phyloP scores from a whole-genome alignment of 2,888 invertebrate genomes.

The Drosophila neotestacea region DNA sequence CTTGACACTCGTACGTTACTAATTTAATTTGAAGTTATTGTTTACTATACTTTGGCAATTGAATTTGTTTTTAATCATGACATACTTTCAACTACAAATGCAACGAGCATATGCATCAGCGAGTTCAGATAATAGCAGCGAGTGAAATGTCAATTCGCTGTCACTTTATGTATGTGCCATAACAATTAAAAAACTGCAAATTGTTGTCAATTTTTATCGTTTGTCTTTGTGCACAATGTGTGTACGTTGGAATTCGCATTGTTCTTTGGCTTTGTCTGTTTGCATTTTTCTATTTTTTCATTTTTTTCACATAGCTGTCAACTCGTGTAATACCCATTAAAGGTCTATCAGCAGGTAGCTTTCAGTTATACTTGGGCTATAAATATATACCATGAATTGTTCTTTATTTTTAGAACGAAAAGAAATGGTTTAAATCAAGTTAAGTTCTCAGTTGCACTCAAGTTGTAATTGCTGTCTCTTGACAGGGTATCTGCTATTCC shows the following conservation, averaged over 20 bases:
- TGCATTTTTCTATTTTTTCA: conserved; percentile 8
- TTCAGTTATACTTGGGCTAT: background rate
- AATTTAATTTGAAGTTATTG: background rate
- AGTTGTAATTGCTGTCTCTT: too few species aligned
- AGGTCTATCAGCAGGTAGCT: background rate
- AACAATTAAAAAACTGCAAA: conserved; percentile 57
- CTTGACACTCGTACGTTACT: background rate
- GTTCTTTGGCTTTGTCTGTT: conserved; percentile 25
- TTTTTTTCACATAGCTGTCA: conserved; percentile 2
- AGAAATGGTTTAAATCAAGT: too few species aligned
- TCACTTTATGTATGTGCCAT: conserved; percentile 34
- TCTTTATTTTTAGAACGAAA: too few species aligned
- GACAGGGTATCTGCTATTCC: conserved; percentile 2
- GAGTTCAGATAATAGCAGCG: conserved; percentile 1
- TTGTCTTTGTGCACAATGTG: conserved; percentile 14
- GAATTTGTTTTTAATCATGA: conserved; percentile 55
- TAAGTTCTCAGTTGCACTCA: too few species aligned
- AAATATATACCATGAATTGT: background rate
- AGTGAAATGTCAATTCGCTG: conserved; percentile 26
- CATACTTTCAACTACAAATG: conserved; percentile 3
- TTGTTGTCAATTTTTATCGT: conserved; percentile 63
- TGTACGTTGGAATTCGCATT: conserved; percentile 15
- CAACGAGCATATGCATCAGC: conserved; percentile 9
- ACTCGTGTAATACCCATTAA: conserved; percentile 5
- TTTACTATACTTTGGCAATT: conserved; percentile 1